Evolutionary conservation across 2,888 invertebrate species (phyloP), one percentile per base, ranked within the genome.

Genomic region (Escarpia spicata): DNA sequence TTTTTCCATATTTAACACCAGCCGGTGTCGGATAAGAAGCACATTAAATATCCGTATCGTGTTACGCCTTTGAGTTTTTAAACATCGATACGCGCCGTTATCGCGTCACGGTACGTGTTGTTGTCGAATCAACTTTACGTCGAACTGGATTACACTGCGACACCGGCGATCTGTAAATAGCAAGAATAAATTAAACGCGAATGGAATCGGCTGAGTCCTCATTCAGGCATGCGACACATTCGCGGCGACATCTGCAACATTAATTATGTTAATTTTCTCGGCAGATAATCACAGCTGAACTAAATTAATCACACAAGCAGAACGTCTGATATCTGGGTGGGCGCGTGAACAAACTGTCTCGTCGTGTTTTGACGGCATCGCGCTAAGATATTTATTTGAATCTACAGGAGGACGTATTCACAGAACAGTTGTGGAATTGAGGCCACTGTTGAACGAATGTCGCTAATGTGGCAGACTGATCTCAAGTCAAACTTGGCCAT

Each of bases 271-370:
- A 75, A 75, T 75, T 75, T 75, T n/a, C 75, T 26, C 75, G 75
- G 75, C 26, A 26, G 75, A 75, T 75, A 75, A n/a, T n/a, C n/a
- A 75, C 75, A 75, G 75, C 75, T 75, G 75, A 75, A 75, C 75
- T 75, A 75, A 75, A 75, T 75, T 26, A 75, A 75, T 75, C 75
- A 75, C 75, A 75, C 75, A n/a, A 26, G n/a, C 75, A 75, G 75
- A 75, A n/a, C 75, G 75, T 26, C 75, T 26, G 75, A 75, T 75
- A 75, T 75, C 26, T 75, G n/a, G n/a, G n/a, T 75, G 75, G 4
- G 19, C 26, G 75, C 2, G 2, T 26, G 75, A 75, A 75, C 19
- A 75, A 75, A 75, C 15, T 26, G 75, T 75, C 19, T 19, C n/a
- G 19, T 75, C 6, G 75, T 75, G n/a, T 75, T 75, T 75, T 75